phyloP scores from a whole-genome alignment of 2,888 invertebrate species.

The Agriopis leucophaearia region DNA sequence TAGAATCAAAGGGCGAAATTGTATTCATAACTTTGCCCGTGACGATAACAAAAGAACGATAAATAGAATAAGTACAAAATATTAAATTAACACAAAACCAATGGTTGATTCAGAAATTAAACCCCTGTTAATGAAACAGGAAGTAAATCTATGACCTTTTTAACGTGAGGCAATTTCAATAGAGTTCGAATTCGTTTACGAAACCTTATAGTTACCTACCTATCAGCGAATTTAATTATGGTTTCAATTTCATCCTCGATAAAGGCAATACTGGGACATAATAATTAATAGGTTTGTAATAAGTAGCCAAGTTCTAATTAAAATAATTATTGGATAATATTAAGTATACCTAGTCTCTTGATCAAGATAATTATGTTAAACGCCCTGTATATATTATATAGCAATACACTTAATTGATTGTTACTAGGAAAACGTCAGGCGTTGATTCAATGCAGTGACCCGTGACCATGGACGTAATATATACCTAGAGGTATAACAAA shows the following conservation, averaged over 20 bases:
- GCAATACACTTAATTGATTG: not conserved
- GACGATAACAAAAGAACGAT: constrained; percentile 18
- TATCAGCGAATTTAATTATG: constrained; percentile 1
- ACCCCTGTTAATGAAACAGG: constrained; percentile 19
- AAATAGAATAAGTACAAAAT: constrained; percentile 17
- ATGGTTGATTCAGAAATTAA: not conserved
- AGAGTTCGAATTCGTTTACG: not conserved
- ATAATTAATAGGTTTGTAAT: not conserved
- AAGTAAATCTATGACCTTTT: constrained; percentile 14
- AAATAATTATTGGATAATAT: not conserved
- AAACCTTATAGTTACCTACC: not conserved
- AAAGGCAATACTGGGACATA: not conserved
- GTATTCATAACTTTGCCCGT: constrained; percentile 27
- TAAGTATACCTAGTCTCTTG: not conserved
- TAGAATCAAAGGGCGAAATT: constrained; percentile 24
- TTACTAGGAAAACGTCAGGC: constrained; percentile 14
- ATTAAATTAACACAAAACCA: too few species aligned
- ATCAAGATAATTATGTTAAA: not conserved
- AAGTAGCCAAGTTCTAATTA: not conserved
- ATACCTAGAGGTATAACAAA: too few species aligned
- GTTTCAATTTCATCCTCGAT: not conserved
- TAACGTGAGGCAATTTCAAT: constrained; percentile 16
- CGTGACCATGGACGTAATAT: too few species aligned
- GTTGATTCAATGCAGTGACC: not conserved
- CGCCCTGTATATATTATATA: not conserved